Percentiles rank a stretch among this genome's conserved stretches.
Evolutionary conservation across 2,797 vertebrate genomes (phyloP).

Genomic region (Loris lydekkerianus): DNA sequence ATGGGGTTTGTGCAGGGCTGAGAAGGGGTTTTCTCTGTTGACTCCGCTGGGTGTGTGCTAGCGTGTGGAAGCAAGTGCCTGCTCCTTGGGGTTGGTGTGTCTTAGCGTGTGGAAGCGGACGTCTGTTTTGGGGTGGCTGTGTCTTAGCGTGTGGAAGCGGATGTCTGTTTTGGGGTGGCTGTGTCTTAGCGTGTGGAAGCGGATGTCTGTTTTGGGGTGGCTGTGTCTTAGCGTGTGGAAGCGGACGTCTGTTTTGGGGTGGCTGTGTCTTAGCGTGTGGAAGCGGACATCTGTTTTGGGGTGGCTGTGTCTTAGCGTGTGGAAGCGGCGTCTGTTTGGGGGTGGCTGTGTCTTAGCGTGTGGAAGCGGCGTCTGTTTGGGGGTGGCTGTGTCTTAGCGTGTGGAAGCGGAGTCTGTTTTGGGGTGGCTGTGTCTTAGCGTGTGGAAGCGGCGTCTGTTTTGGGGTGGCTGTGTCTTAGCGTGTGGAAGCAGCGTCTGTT

Average conservation of each 20-base stretch:
- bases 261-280: accelerated
- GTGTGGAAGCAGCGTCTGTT: too few species aligned
- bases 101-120: neutral
- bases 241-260: too few species aligned
- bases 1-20: accelerated
- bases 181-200: too few species aligned
- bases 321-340: too few species aligned
- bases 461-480: accelerated
- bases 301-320: accelerated
- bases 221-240: neutral
- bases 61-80: too few species aligned
- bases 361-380: neutral
- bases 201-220: too few species aligned
- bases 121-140: too few species aligned
- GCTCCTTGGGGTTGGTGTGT: accelerated
- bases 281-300: too few species aligned
- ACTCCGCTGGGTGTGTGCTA: accelerated
- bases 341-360: neutral
- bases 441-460: too few species aligned
- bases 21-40: neutral
- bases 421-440: neutral
- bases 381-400: too few species aligned
- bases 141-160: neutral
- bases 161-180: too few species aligned
- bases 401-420: too few species aligned